A percentile compares a stretch with the other conserved stretches of the same genome.
phyloP scores from a whole-genome alignment of 2,797 vertebrate genomes.

The Clarias laeviceps region DNA sequence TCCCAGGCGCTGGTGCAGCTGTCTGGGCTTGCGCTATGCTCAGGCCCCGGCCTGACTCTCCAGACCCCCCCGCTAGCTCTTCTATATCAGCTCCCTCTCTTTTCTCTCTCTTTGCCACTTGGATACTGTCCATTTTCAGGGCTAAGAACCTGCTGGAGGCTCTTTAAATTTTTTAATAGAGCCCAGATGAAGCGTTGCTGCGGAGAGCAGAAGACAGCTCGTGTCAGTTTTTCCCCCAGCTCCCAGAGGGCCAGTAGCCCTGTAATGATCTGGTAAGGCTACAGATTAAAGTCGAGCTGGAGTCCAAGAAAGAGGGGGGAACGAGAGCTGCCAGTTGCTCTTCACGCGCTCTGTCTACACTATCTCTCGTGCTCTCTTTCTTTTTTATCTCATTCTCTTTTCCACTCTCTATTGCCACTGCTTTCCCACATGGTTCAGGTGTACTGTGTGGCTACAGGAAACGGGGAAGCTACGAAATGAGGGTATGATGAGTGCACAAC shows the following conservation, averaged over 20 bases:
- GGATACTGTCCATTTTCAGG: slow-evolving; percentile 67
- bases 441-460: slow-evolving; percentile 33
- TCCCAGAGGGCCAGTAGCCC: slow-evolving; percentile 64
- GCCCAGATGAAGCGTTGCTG: slow-evolving; percentile 64
- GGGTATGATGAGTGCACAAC: slow-evolving; percentile 33
- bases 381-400: slow-evolving; percentile 49
- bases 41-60: slow-evolving; percentile 48
- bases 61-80: slow-evolving; percentile 48
- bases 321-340: slow-evolving; percentile 57
- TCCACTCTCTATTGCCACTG: slow-evolving; percentile 24
- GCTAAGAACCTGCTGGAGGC: slow-evolving; percentile 65
- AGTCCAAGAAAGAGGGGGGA: slow-evolving; percentile 58
- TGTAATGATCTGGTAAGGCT: slow-evolving; percentile 67
- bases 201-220: slow-evolving; percentile 64
- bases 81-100: slow-evolving; percentile 57
- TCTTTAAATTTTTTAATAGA: slow-evolving; percentile 67
- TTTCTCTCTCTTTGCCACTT: slow-evolving; percentile 49
- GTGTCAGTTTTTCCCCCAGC: slow-evolving; percentile 63
- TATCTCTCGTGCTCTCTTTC: slow-evolving; percentile 39
- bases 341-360: slow-evolving; percentile 39
- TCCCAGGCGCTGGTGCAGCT: slow-evolving; percentile 63
- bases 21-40: slow-evolving; percentile 46
- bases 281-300: slow-evolving; percentile 62
- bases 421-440: slow-evolving; percentile 24
- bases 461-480: slow-evolving; percentile 31